Evolutionary conservation across 2,888 invertebrate genomes (phyloP), one percentile per base, ranked within the genome.

Genomic region (Axea sp.): DNA sequence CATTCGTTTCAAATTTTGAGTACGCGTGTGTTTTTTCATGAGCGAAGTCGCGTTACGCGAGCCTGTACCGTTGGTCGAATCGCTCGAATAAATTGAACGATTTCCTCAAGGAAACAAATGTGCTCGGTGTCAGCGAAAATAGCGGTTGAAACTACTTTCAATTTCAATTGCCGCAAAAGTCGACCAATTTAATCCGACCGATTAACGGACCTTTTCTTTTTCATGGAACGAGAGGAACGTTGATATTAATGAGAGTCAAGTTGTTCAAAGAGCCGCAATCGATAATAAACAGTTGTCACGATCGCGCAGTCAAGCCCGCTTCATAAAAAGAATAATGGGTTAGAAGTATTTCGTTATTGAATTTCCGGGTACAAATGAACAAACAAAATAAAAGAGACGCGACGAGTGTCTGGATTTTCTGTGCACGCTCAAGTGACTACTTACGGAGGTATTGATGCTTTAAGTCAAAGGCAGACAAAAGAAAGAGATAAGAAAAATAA

Each of bases 271-370:
- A 37, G 30, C 15, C 35, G 43, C 28, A 45, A 43, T 65, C 53
- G 64, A 65, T 65, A 65, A 65, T 14, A 65, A 65, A 65, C 53
- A 55, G 53, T 53, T 65, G 45, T 65, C 53, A 55, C 53, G 65
- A 65, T 67, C 47, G 47, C 30, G 45, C 39, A 11, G 45, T 55
- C 47, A 39, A 55, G 55, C 28, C 39, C 11, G 19, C 31, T 59
- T 67, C 37, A 67, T 67, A 69, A 69, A 45, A 53, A 45, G 68
- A 68, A 69, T 60, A 69, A 60, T 53, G 35, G 59, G 17, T 37
- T 43, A 41, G 49, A 64, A 64, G 65, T 67, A 60, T 73, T 73
- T 65, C 53, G 43, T 65, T 73, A 73, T 64, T 73, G 65, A 60
- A 73, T 73, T 73, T 73, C 39, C 62, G 19, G 49, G 41, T 43